Base-by-base conservation (phyloP, 1,140 invertebrate genomes). In the Drosophila sturtevanti region DNA sequence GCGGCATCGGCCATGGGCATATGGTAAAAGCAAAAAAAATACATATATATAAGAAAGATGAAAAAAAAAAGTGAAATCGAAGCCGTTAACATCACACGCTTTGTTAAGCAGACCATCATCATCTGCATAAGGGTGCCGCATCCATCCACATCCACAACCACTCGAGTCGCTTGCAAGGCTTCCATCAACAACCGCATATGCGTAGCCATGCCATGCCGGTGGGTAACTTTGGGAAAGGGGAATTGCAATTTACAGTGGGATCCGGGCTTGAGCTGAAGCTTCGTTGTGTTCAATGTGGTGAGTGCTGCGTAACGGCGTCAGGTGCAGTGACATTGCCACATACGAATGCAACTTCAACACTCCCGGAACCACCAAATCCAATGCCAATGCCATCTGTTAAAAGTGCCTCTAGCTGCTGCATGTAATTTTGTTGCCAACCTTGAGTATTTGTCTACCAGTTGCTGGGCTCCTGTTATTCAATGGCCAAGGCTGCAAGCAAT, bases 271-370 rank as follows among this genome's bases (percentile, higher is more conserved):
- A 14, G 37, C 37, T 4, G 27, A 31, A 31, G 27, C 38, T 16
- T 14, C 12, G 68, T 24, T 38, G 34, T 10, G 60, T 59, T 41
- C 68, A 61, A 67, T 66, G 64, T 81, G 71, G 18, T 79, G 87
- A 87, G 74, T 86, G 81, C 70, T 72, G 63, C 68, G 55, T 63
- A 82, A 79, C 27, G 27, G 66, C 69, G 55, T 63, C 82, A 79
- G 82, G 72, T 87, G 76, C 84, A 89, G 70, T 87, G 82, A 89
- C 84, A 87, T 89, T 86, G 82, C 64, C 75, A 67, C 82, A 85
- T 52, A 60, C 66, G 11, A 48, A 48, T 21, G 11, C 11, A 48
- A 48, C 41, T 48, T 48, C 41, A 48, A 3, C 37, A n/a, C 1
- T n/a, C 37, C 12, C 37, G 4, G 62, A 14, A 14, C 44, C 44